Evolutionary conservation across 2,113 vertebrate genomes (phyloP).

Genomic region (Anthoscopus minutus): DNA sequence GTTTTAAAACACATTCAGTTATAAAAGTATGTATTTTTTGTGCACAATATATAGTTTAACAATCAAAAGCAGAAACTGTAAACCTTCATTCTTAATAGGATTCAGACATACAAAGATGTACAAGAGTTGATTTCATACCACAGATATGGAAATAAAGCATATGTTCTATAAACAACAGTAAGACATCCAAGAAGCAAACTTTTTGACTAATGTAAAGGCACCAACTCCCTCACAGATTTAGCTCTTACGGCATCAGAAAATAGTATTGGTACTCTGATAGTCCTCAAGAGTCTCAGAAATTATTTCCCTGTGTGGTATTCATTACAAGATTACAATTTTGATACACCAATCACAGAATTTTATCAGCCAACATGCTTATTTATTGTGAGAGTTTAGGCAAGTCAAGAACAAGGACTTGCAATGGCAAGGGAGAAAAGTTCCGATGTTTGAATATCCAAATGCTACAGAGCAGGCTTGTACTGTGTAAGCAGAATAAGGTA

Average conservation of each 20-base stretch:
- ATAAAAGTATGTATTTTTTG: conserved; percentile 48
- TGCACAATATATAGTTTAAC: conserved; percentile 44
- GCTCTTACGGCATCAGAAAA: neutral
- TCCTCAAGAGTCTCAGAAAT: neutral
- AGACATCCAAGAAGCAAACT: neutral
- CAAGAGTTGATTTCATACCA: conserved; percentile 11
- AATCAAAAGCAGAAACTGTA: conserved; percentile 49
- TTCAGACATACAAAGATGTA: conserved; percentile 9
- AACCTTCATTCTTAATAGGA: conserved; percentile 35
- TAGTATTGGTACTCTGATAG: neutral
- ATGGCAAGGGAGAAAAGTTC: neutral
- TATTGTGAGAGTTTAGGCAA: neutral
- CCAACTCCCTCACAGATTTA: neutral
- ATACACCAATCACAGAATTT: neutral
- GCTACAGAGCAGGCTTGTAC: neutral
- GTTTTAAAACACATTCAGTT: neutral
- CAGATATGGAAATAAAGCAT: neutral
- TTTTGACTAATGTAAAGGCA: neutral
- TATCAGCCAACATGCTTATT: neutral
- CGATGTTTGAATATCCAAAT: neutral
- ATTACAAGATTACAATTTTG: neutral
- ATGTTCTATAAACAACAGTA: conserved; percentile 3
- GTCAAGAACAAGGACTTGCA: neutral
- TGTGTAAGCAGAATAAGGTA: neutral
- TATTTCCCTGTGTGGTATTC: neutral